Base-by-base conservation (phyloP, 2,797 vertebrate genomes). In the Rhyacichthys aspro region DNA sequence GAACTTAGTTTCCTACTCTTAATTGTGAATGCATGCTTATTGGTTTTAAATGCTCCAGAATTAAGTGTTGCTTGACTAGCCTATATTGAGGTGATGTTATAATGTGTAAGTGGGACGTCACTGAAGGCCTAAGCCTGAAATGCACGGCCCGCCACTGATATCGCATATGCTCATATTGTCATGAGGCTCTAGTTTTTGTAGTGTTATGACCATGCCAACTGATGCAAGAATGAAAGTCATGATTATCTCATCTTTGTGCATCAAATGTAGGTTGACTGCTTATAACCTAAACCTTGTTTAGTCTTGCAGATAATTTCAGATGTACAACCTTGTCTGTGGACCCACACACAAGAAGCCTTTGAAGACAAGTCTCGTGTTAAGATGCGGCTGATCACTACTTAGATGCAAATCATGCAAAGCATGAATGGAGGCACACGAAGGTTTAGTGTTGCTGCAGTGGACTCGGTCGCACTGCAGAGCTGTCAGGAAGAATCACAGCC, bases 401-500 rank as follows among this genome's bases (percentile, higher is more conserved):
- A 39, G 14, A 48, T 33, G 23, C 8, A 55, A 42, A 23, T 23
- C 46, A 33, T 42, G 18, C 18, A 33, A 11, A 38, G 28, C 36
- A 41, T 8, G 8, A 45, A 45, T 43, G 11, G n/a, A 11, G 4
- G 34, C 11, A 28, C 23, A 15, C 43, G 9, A 55, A 61, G 37
- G 28, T 49, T 19, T 44, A 19, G 17, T 18, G n/a, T 7, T 59
- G 65, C 67, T 77, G 76, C 76, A 69, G 70, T 10, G 53, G 46
- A 74, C 42, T 54, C 1, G 56, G 69, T 63, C 46, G 63, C 63
- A 71, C 74, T 71, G 80, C 76, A 85, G 66, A 70, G 17, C 56
- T 85, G 80, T 71, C 76, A 75, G 74, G 56, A 69, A 78, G 72
- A 71, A 73, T 82, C 68, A 68, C 61, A 60, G 71, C 67, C 11